These are phyloP conservation scores for Chiridota heheva DNA, from an alignment of 35 echinoderm and acorn worm species.

Conservation along the genomic window DNA sequence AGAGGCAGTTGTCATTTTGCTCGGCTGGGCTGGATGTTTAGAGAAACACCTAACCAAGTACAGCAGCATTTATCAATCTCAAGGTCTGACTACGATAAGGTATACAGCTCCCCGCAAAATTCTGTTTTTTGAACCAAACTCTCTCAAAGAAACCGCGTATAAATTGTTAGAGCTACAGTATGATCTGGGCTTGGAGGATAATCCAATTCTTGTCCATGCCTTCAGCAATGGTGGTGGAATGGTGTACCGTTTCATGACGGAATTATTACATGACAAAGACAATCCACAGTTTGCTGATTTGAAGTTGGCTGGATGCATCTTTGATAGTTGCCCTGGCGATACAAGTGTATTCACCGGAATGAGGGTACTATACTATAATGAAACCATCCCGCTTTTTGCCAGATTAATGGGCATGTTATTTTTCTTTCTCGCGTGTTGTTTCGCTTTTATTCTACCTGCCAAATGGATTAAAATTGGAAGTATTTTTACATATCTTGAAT, in stretches of 20 bases:
- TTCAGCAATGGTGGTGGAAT: constrained; percentile 90
- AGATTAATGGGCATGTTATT: constrained; percentile 34
- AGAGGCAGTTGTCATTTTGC: constrained; percentile 78
- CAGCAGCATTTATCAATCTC: constrained; percentile 89
- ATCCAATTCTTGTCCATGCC: constrained; percentile 81
- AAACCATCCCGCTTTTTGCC: neutral
- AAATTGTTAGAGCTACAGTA: constrained; percentile 83
- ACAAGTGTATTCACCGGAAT: constrained; percentile 15
- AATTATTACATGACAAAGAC: constrained; percentile 52
- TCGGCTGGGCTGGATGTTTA: constrained; percentile 85
- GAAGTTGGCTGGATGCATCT: constrained; percentile 65
- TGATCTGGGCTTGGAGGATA: constrained; percentile 87
- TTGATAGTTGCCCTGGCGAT: constrained; percentile 68
- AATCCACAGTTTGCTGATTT: constrained; percentile 35
- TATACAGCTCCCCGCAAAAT: constrained; percentile 62
- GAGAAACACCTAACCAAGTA: constrained; percentile 91
- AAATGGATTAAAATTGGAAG: neutral
- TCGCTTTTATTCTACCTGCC: constrained; percentile 22
- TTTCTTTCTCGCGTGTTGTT: neutral
- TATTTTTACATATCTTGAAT: constrained; percentile 15
- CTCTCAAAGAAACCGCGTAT: constrained; percentile 28
- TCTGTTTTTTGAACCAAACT: constrained; percentile 23
- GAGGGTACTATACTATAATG: constrained; percentile 36
- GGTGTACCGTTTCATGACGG: constrained; percentile 65
- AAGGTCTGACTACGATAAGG: constrained; percentile 78